Evolutionary conservation across 2,113 vertebrate genomes (phyloP), one percentile per base, ranked within the genome.

Genomic region (Dascyllus trimaculatus): DNA sequence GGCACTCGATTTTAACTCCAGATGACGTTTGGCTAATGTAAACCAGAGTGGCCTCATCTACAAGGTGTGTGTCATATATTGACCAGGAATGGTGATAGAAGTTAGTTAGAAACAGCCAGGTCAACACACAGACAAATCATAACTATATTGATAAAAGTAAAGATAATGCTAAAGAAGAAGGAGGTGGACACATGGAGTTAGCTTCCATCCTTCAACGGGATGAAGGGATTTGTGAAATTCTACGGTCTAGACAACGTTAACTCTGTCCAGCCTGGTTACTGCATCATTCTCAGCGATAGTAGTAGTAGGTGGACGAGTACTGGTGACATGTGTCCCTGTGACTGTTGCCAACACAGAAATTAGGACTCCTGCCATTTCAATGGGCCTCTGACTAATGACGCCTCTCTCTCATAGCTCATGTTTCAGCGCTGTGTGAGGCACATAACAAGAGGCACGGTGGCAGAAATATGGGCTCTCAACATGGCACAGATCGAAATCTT

Each of bases 341-440:
- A 68, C 66, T 79, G 57, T 53, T 71, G 84, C 87, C 84, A 89
- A 84, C 48, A 79, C 61, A 78, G 78, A 81, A 81, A 86, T 87
- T 75, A 85, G 82, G 78, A 78, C 80, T 75, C 69, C 66, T 80
- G 87, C 78, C 84, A 87, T 79, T 74, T 86, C 80, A 52, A 71
- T 62, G 68, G 77, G 78, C 72, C 83, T 69, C 72, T 66, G 70
- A 78, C 77, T 78, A 80, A 86, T 86, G 74, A 73, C 26, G 11
- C 74, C 60, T 53, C 49, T 21, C 69, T 40, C 70, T 81, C 46
- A 21, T 54, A 53, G 63, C 56, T 86, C 81, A 68, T 62, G 75
- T 90, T 85, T 80, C 82, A 81, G 58, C 25, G 9, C 38, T 24
- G 69, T 63, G 64, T 53, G 61, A 40, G 73, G 51, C 64, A 53